phyloP scores from a whole-genome alignment of 1,140 invertebrate species.

The Spodoptera frugiperda region DNA sequence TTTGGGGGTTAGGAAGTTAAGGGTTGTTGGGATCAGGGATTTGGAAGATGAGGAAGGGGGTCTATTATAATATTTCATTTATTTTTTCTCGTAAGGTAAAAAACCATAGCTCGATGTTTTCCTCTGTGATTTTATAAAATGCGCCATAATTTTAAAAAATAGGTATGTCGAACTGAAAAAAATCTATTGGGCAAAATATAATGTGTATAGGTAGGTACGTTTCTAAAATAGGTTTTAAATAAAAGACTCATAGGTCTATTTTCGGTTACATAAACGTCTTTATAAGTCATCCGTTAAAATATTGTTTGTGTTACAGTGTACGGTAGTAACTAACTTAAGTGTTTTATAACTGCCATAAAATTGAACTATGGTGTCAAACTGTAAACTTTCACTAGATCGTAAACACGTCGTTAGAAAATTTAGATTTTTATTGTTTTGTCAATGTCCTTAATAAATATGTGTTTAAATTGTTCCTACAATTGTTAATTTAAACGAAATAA shows the following conservation, averaged over 20 bases:
- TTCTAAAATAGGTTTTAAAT: not conserved
- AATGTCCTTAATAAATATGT: not conserved
- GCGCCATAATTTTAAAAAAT: no score
- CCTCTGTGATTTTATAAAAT: no score
- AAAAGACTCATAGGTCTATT: constrained; percentile 6
- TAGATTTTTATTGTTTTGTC: constrained; percentile 45
- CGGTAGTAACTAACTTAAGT: constrained; percentile 46
- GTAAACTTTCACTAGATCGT: constrained; percentile 73
- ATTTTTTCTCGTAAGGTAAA: no score
- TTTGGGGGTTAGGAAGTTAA: no score
- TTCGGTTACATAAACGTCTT: constrained; percentile 34
- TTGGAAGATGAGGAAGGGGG: no score
- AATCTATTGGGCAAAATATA: no score
- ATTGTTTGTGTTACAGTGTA: constrained; percentile 37
- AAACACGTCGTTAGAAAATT: constrained; percentile 67
- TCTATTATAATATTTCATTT: no score
- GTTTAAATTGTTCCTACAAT: not conserved
- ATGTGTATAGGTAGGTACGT: no score
- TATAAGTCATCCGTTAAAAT: constrained; percentile 30
- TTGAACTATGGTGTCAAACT: constrained; percentile 66
- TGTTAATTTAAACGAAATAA: no score
- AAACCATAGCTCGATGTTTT: no score
- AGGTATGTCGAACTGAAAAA: no score
- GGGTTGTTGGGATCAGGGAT: no score
- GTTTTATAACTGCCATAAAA: constrained; percentile 51